These are phyloP conservation scores for Eulemur albifrons DNA, from an alignment of 2,797 vertebrate species.

Conservation along the genomic window DNA sequence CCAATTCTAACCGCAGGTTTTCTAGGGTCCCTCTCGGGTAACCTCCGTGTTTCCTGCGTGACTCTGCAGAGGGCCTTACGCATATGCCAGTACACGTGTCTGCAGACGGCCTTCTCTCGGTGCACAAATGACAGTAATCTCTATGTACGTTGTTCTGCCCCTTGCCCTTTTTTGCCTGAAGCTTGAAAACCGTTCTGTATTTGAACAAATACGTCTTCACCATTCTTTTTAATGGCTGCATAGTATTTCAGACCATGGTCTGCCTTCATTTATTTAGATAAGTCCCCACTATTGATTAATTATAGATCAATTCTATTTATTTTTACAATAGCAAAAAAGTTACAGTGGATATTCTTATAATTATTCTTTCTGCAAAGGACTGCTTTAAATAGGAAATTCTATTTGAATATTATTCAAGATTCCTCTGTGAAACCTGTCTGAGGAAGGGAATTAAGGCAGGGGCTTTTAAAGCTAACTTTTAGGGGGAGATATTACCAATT, in stretches of 20 bases:
- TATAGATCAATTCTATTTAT: background rate
- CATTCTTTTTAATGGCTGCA: background rate
- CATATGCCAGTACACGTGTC: no score
- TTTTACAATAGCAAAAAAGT: background rate
- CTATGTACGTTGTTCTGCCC: background rate
- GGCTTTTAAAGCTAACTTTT: background rate
- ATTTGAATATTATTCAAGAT: background rate
- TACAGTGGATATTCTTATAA: background rate
- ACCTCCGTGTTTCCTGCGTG: background rate
- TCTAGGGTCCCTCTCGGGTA: background rate
- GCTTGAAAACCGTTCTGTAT: background rate
- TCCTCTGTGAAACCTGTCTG: background rate
- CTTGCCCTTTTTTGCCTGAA: background rate
- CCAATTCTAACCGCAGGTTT: background rate
- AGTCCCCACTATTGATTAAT: background rate
- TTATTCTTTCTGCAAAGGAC: background rate
- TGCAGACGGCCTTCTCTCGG: background rate
- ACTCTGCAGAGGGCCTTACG: background rate
- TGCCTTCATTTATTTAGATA: background rate
- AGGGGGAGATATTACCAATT: background rate
- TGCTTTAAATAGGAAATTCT: background rate
- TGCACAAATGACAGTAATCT: background rate
- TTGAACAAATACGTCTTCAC: background rate
- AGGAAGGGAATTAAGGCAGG: background rate
- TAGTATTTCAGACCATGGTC: background rate